Percentiles rank a stretch among this genome's conserved stretches.
phyloP scores from a whole-genome alignment of 2,888 invertebrate genomes.

The Xanthostigma xanthostigma region DNA sequence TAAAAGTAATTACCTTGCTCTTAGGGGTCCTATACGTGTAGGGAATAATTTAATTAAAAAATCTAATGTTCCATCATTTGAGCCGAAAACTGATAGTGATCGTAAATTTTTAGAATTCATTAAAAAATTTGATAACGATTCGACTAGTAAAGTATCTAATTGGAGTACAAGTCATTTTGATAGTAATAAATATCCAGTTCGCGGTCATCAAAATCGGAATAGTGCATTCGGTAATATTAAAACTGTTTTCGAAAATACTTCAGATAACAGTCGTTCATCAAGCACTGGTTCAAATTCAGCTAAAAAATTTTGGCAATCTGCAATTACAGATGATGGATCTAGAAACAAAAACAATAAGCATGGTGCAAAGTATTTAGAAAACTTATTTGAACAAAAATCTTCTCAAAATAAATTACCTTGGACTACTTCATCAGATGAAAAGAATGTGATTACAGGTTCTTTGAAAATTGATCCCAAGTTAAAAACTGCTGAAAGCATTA shows the following conservation, averaged over 20 bases:
- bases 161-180: background rate
- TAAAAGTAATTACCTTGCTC: slow-evolving; percentile 29
- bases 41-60: slow-evolving; percentile 29
- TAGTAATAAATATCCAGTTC: background rate
- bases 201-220: slow-evolving; percentile 49
- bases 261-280: slow-evolving; percentile 26
- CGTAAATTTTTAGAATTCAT: slow-evolving; percentile 71
- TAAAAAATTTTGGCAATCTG: slow-evolving; percentile 44
- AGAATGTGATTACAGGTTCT: slow-evolving; percentile 27
- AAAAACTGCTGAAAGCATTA: slow-evolving; percentile 10
- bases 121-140: slow-evolving; percentile 50
- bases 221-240: slow-evolving; percentile 72
- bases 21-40: slow-evolving; percentile 42
- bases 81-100: slow-evolving; percentile 74
- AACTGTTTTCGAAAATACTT: slow-evolving; percentile 55
- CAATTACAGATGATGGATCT: slow-evolving; percentile 14
- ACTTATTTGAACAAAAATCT: slow-evolving; percentile 28
- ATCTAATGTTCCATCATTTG: slow-evolving; percentile 47
- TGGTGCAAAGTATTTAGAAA: slow-evolving; percentile 24
- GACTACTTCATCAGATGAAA: slow-evolving; percentile 28
- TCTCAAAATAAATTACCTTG: slow-evolving; percentile 28
- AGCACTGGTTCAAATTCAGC: slow-evolving; percentile 37
- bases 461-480: slow-evolving; percentile 25
- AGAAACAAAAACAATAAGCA: slow-evolving; percentile 27
- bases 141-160: background rate